Evolutionary conservation across 2,113 vertebrate genomes (phyloP), one percentile per base, ranked within the genome.

Genomic region (Strix uralensis): DNA sequence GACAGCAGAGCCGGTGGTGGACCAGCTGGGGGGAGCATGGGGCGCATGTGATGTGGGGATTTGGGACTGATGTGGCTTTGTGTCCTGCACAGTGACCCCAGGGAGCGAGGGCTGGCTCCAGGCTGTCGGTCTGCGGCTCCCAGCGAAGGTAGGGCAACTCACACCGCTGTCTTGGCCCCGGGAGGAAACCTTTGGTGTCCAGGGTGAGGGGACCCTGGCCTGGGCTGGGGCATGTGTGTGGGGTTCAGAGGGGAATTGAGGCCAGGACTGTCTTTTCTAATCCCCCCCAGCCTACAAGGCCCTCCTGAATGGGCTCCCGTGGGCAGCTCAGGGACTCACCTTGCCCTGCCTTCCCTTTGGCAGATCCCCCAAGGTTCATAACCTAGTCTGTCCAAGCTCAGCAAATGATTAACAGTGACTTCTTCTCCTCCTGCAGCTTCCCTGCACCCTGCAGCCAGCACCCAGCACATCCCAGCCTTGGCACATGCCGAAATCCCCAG

Each of bases 351-450:
- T 70, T 49, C 47, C 58, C 77, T 81, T 61, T 3, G 0, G 21
- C 34, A 90, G n/a, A 63, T 55, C 30, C 34, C 74, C n/a, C 52
- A 59, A 36, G 42, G 7, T 15, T 81, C 42, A 36, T 7, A 78
- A 25, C 15, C 30, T 44, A 0, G 0, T 13, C 55, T 9, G 10
- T 32, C 36, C 26, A 46, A 54, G 40, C 69, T 63, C 38, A 75
- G 13, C 20, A 46, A 44, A 29, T 0, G 1, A 46, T 26, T 89
- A 38, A 88, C 66, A 9, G 1, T 0, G 2, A 11, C 15, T 87
- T 40, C 62, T 70, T 63, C 72, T 78, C 15, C 1, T 91, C 93
- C 74, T 32, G 52, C 95, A 96, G 94, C 77, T 78, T 30, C 63
- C 13, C 75, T 10, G 40, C 1, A 0, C 70, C 49, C 63, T 55